A percentile compares a stretch with the other conserved stretches of the same genome.
Conservation (phyloP, 1,140 invertebrate species). For the Cherax destructor region DNA sequence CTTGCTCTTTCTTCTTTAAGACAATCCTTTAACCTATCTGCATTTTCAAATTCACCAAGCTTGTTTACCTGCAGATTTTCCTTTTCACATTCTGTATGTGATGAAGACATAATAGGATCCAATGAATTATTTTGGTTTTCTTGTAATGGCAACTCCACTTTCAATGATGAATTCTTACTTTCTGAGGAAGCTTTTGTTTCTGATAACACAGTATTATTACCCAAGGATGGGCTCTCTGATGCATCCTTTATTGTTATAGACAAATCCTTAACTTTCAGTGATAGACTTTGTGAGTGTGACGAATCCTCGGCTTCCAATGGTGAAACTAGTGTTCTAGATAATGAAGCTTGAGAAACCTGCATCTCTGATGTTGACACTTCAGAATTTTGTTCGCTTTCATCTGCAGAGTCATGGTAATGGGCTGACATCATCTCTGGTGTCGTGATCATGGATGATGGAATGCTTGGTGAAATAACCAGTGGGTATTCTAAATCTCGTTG, state of each 20-base stretch:
- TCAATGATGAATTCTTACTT: background rate
- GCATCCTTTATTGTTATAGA: background rate
- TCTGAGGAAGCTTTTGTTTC: background rate
- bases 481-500: constrained; percentile 40
- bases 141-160: background rate
- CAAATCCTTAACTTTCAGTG: constrained; percentile 2
- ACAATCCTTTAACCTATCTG: background rate
- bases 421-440: constrained; percentile 31
- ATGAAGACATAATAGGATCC: background rate
- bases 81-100: background rate
- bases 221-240: background rate
- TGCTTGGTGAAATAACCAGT: constrained; percentile 33
- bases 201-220: background rate
- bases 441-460: constrained; percentile 49
- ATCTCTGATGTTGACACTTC: background rate
- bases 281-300: background rate
- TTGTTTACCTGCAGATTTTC: background rate
- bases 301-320: background rate
- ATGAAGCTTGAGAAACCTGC: background rate
- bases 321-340: background rate
- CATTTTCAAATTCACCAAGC: background rate
- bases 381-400: constrained; percentile 6
- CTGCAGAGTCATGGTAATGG: background rate
- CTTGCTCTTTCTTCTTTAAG: constrained; percentile 20
- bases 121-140: background rate